phyloP scores from a whole-genome alignment of 2,797 vertebrate genomes.

The Acanthurus leucopareius region DNA sequence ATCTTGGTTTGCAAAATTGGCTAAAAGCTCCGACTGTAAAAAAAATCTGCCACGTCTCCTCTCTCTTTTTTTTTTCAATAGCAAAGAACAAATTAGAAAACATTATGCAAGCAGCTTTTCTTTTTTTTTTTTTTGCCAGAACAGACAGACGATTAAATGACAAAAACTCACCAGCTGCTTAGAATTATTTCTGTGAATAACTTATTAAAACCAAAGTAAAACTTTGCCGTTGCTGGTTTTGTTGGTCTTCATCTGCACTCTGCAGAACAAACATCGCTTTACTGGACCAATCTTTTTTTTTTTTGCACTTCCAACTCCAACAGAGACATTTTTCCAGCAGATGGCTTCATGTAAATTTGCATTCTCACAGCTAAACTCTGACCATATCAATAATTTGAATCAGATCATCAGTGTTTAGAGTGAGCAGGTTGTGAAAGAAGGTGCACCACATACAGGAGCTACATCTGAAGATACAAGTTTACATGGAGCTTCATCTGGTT shows the following conservation, averaged over 20 bases:
- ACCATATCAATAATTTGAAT: background rate
- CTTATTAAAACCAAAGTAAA: background rate
- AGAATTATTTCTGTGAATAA: background rate
- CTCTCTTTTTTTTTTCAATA: background rate
- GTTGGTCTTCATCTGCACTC: background rate
- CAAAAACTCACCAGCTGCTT: background rate
- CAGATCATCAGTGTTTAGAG: background rate
- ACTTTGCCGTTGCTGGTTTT: background rate
- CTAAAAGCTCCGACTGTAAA: background rate
- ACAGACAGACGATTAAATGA: background rate
- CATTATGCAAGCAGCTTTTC: background rate
- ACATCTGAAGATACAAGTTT: too few relatives aligned
- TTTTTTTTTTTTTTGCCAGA: background rate
- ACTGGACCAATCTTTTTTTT: background rate
- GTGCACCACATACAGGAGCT: background rate
- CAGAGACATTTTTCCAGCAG: background rate
- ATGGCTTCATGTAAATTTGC: background rate
- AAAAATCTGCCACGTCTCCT: background rate
- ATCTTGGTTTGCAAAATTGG: background rate
- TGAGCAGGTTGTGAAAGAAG: background rate
- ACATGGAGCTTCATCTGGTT: too few relatives aligned
- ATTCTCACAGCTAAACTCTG: background rate
- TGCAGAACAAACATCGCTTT: constrained; percentile 2
- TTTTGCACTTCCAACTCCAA: background rate
- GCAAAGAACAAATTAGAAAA: constrained; percentile 5